Conservation (phyloP, 2,888 invertebrate species). For the Lasius fuliginosus region DNA sequence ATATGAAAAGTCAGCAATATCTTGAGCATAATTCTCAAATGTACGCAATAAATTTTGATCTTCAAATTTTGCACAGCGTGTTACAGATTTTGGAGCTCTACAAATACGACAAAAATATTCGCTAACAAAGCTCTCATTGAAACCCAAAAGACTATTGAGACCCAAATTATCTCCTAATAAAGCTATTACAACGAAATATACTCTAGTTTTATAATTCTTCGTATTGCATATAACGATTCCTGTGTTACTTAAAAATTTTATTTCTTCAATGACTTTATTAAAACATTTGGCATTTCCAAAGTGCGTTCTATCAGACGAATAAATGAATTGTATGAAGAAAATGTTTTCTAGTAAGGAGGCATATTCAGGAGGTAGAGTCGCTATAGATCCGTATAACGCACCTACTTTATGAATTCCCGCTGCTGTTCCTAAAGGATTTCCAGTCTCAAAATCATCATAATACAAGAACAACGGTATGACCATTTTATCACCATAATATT, state of each 20-base stretch:
- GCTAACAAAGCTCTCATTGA: not conserved
- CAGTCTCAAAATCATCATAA: not conserved
- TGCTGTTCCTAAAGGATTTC: not conserved
- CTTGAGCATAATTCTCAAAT: not conserved
- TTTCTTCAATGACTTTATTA: not conserved
- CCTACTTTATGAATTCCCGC: not conserved
- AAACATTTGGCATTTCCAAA: not conserved
- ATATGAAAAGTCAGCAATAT: not conserved
- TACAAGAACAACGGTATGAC: not conserved
- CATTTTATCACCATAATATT: not conserved
- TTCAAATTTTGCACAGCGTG: not conserved
- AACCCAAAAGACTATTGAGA: not conserved
- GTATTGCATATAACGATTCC: not conserved
- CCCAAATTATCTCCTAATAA: not conserved
- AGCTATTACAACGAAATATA: not conserved
- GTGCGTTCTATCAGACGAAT: not conserved
- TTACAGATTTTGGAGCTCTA: not conserved
- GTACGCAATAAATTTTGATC: not conserved
- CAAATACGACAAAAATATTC: slow-evolving; percentile 7
- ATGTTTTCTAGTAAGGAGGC: not conserved
- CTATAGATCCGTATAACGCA: not conserved
- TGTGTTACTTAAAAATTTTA: slow-evolving; percentile 12
- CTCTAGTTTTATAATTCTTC: not conserved
- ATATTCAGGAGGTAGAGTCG: not conserved
- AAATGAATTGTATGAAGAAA: slow-evolving; percentile 10